Conservation (phyloP, 1,140 invertebrate species). For the Hyles euphorbiae region DNA sequence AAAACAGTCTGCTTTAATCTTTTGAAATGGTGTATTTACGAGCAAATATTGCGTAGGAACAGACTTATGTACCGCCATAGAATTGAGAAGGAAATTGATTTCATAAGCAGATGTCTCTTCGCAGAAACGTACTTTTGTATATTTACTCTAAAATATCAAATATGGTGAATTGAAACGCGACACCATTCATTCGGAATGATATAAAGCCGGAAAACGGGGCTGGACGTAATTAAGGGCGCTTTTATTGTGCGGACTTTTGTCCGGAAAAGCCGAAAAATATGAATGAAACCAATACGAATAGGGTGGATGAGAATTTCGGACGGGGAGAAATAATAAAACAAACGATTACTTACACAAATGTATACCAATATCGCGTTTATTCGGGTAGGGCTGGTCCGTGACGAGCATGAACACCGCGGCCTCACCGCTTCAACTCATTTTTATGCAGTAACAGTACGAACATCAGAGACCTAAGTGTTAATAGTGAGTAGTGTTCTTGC, state of each 20-base stretch:
- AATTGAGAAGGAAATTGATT: constrained; percentile 27
- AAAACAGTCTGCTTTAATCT: constrained; percentile 37
- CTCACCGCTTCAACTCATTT: too few species aligned
- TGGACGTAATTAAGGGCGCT: constrained; percentile 7
- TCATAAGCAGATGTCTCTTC: constrained; percentile 20
- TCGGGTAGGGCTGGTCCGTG: background rate
- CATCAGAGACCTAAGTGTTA: too few species aligned
- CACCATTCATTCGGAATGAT: constrained; percentile 7
- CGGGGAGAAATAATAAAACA: constrained; percentile 1
- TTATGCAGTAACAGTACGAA: too few species aligned
- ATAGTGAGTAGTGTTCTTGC: background rate
- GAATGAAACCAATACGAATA: constrained; percentile 2
- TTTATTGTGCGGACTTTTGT: constrained; percentile 3
- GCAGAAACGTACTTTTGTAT: constrained; percentile 5
- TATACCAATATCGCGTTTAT: background rate
- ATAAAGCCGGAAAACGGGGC: constrained; percentile 4
- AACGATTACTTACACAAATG: constrained; percentile 5
- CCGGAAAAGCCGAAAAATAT: constrained; percentile 1
- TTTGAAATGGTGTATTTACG: constrained; percentile 31
- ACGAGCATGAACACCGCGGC: background rate
- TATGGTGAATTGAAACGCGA: constrained; percentile 7
- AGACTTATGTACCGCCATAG: constrained; percentile 14
- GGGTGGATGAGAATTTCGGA: background rate
- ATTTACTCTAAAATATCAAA: constrained; percentile 15
- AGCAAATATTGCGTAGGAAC: constrained; percentile 16